These are phyloP conservation scores for Drosophila mettleri DNA, from an alignment of 2,888 invertebrate species.

Conservation along the genomic window DNA sequence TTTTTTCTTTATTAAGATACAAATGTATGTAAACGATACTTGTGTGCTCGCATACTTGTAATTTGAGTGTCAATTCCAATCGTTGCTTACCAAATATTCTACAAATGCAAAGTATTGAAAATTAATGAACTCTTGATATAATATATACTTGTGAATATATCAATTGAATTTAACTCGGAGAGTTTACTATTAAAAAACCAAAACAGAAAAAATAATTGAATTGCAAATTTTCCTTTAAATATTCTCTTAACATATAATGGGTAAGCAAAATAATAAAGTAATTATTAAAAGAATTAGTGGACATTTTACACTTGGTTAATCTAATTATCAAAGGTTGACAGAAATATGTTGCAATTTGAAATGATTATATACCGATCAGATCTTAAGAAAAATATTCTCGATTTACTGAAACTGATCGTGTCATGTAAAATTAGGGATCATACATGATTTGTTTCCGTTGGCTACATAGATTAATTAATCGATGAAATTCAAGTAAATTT, in stretches of 20 bases:
- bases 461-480: not conserved
- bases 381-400: too few relatives aligned
- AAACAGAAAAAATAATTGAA: not conserved
- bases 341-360: too few relatives aligned
- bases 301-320: too few relatives aligned
- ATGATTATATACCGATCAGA: not conserved
- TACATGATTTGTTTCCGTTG: not conserved
- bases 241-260: too few relatives aligned
- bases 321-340: not conserved
- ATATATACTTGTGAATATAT: not conserved
- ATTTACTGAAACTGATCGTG: too few relatives aligned
- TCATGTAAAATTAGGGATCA: not conserved
- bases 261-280: too few relatives aligned
- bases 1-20: not conserved
- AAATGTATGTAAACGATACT: not conserved
- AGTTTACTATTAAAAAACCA: not conserved
- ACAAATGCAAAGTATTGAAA: not conserved
- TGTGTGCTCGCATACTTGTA: not conserved
- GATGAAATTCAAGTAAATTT: not conserved
- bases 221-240: too few relatives aligned
- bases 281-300: too few relatives aligned
- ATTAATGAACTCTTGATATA: not conserved
- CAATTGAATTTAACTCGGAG: not conserved
- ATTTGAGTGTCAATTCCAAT: slow-evolving; percentile 1
- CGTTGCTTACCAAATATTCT: not conserved